These are phyloP conservation scores for Lytechinus variegatus DNA, from an alignment of 35 echinoderm and acorn worm species.

Conservation along the genomic window DNA sequence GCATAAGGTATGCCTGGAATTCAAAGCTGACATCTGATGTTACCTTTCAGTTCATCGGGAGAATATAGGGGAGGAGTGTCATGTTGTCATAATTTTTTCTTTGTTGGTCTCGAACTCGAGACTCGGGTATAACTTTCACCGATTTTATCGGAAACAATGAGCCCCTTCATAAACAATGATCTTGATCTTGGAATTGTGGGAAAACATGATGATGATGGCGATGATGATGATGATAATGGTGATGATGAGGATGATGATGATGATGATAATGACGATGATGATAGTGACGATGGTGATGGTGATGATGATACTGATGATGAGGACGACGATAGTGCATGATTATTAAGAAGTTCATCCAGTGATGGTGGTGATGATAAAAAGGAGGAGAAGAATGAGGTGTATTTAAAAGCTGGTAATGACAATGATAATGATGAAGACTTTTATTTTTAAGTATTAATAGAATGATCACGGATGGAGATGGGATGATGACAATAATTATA, in stretches of 20 bases:
- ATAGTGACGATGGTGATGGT: background rate
- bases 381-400: too few relatives aligned
- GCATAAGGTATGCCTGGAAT: conserved; percentile 1
- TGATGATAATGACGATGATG: background rate
- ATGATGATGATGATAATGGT: background rate
- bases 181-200: background rate
- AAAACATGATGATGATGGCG: background rate
- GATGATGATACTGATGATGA: background rate
- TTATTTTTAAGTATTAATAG: too few relatives aligned
- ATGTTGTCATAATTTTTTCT: background rate
- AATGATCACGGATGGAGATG: too few relatives aligned
- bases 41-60: background rate
- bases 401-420: too few relatives aligned
- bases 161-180: background rate
- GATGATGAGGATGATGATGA: background rate
- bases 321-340: background rate
- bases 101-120: background rate
- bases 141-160: background rate
- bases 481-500: too few relatives aligned
- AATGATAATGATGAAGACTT: too few relatives aligned
- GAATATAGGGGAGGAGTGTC: background rate
- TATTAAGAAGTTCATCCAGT: too few relatives aligned
- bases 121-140: background rate
- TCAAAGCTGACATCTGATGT: conserved; percentile 5
- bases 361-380: too few relatives aligned